Evolutionary conservation across 2,113 vertebrate species (phyloP).

Genomic region (Sardina pilchardus): DNA sequence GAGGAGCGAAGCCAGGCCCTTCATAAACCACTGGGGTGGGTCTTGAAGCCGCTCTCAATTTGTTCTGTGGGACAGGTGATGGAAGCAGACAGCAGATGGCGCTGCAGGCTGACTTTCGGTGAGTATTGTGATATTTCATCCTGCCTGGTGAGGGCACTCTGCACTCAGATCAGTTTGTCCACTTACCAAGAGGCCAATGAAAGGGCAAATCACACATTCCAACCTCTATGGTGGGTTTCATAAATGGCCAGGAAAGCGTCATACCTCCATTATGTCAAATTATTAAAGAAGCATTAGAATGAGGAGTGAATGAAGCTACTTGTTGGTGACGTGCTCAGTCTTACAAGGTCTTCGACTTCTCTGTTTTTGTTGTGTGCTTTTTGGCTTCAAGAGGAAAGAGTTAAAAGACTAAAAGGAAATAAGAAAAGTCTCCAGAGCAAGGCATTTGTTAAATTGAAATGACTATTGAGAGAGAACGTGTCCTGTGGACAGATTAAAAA

Average conservation of each 20-base stretch:
- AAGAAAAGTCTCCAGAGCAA: too few relatives aligned
- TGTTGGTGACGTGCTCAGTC: too few relatives aligned
- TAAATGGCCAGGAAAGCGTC: background rate
- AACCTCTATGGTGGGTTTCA: background rate
- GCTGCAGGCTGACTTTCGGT: constrained; percentile 15
- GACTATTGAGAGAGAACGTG: too few relatives aligned
- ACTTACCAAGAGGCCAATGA: background rate
- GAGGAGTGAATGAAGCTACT: background rate
- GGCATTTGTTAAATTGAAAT: too few relatives aligned
- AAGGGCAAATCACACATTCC: background rate
- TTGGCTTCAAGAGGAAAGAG: too few relatives aligned
- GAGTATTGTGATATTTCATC: background rate
- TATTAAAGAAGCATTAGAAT: background rate
- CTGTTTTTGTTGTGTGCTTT: too few relatives aligned
- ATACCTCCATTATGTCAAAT: background rate
- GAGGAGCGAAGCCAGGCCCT: too few relatives aligned
- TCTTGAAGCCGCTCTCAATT: background rate
- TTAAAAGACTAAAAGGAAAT: too few relatives aligned
- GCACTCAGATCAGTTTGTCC: background rate
- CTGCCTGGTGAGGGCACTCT: constrained; percentile 18
- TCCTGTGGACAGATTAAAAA: too few relatives aligned
- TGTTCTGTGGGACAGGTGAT: background rate
- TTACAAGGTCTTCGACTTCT: too few relatives aligned
- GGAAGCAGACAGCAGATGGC: constrained; percentile 19
- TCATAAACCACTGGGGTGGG: too few relatives aligned